Conservation (phyloP, 2,888 invertebrate species). For the Thecophora atra region DNA sequence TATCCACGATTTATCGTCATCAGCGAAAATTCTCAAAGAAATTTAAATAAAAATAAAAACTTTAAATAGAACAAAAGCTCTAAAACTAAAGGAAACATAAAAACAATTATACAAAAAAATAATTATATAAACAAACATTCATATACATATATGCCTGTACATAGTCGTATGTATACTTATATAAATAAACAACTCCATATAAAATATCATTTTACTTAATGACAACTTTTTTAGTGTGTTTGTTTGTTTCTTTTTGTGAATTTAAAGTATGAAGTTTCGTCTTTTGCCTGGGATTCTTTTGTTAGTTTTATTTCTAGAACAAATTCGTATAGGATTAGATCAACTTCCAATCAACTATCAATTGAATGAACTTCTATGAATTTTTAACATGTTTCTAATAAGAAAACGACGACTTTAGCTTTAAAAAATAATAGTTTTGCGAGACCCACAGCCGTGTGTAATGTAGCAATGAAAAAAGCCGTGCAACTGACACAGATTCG, state of each 20-base stretch:
- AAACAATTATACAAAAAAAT: too few relatives aligned
- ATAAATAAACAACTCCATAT: slow-evolving; percentile 39
- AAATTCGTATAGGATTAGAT: slow-evolving; percentile 39
- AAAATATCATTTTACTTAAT: slow-evolving; percentile 39
- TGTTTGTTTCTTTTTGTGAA: background rate
- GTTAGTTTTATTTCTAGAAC: too few relatives aligned
- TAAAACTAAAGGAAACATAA: background rate
- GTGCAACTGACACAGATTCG: slow-evolving; percentile 35
- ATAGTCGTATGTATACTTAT: slow-evolving; percentile 28
- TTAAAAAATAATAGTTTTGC: slow-evolving; percentile 55
- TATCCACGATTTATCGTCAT: too few relatives aligned
- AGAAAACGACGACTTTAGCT: slow-evolving; percentile 25
- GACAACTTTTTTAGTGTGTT: slow-evolving; percentile 36
- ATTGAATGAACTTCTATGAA: slow-evolving; percentile 25
- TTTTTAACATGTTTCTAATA: background rate
- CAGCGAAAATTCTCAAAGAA: too few relatives aligned
- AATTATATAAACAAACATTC: too few relatives aligned
- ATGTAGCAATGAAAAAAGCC: slow-evolving; percentile 8
- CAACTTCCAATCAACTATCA: slow-evolving; percentile 45
- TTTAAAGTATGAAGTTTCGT: slow-evolving; percentile 21
- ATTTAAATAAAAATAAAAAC: too few relatives aligned
- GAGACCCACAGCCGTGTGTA: slow-evolving; percentile 59
- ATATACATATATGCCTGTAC: background rate
- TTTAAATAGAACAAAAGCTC: background rate
- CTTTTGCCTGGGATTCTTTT: background rate